Percentiles rank a stretch among this genome's conserved stretches.
phyloP scores from a whole-genome alignment of 2,888 invertebrate species.

The Stenotaenia linearis region DNA sequence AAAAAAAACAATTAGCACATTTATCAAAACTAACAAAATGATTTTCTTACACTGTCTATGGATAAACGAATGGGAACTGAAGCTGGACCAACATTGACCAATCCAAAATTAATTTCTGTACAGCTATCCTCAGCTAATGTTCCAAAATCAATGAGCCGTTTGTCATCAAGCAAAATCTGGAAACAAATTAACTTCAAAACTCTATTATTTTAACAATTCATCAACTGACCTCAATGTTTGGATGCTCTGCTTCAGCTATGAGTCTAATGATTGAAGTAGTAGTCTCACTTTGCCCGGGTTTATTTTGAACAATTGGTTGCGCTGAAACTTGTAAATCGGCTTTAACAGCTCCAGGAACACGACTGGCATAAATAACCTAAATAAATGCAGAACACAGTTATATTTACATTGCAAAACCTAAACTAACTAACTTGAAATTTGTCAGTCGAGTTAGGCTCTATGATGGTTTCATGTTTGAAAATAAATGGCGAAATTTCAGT shows the following conservation, averaged over 20 bases:
- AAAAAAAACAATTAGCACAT: too few relatives aligned
- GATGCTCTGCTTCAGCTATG: constrained; percentile 28
- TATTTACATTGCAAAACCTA: not conserved
- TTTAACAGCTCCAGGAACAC: not conserved
- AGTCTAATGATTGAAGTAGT: not conserved
- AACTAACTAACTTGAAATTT: not conserved
- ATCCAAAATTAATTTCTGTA: not conserved
- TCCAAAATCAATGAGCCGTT: not conserved
- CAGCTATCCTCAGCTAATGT: not conserved
- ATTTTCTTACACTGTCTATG: not conserved
- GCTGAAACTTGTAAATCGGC: constrained; percentile 1
- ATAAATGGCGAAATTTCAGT: constrained; percentile 24
- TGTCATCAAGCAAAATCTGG: not conserved
- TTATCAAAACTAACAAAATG: not conserved
- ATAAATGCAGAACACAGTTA: not conserved
- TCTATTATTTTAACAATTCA: not conserved
- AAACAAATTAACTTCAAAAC: not conserved
- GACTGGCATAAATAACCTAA: not conserved
- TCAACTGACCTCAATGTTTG: not conserved
- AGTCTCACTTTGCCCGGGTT: not conserved
- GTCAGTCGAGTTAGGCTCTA: constrained; percentile 21
- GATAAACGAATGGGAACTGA: not conserved
- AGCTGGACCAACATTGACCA: constrained; percentile 10
- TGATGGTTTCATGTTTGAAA: constrained; percentile 24
- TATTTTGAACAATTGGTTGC: not conserved